Evolutionary conservation across 2,797 vertebrate species (phyloP), one percentile per base, ranked within the genome.

Genomic region (Parauchenoglanis punctatus): DNA sequence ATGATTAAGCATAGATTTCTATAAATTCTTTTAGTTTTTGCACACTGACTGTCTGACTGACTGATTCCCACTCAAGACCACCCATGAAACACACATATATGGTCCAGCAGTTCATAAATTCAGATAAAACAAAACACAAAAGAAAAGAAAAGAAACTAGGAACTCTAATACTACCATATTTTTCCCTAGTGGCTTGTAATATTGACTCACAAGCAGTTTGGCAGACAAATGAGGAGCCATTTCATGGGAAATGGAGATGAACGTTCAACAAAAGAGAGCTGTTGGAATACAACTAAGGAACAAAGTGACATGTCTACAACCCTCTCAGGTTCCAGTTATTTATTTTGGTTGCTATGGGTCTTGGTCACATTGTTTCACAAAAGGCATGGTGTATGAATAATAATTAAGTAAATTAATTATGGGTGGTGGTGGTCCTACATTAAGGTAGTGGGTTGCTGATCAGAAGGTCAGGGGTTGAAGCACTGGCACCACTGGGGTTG

Each of bases 21-120:
- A 15, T 63, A n/a, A 44, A 63, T 44, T 10, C 7, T 63, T 46
- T 67, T 15, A 52, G 7, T 67, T 65, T 20, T 28, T 65, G 40
- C 4, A 4, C 35, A 61, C 17, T 67, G 44, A 40, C 49, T 3
- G 49, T 49, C 7, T 61, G 52, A 81, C 5, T 81, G 58, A 46
- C 56, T 35, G 28, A 58, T 23, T 78, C 54, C 56, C 0, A 23
- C 31, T 56, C n/a, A 31, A 28, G 75, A 52, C 46, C 49, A 77
- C 6, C 52, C 20, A 7, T 61, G 35, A 81, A 44, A 61, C 35
- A 44, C 35, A 23, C 11, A 75, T 75, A n/a, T 28, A 58, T 31
- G 49, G 25, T 52, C 76, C 52, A 77, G 76, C 18, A 59, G 44
- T 61, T 40, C 18, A 59, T 80, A 81, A 81, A 25, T 81, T 44